Evolutionary conservation across 1,140 invertebrate genomes (phyloP), one percentile per base, ranked within the genome.

Genomic region (Cydia fagiglandana): DNA sequence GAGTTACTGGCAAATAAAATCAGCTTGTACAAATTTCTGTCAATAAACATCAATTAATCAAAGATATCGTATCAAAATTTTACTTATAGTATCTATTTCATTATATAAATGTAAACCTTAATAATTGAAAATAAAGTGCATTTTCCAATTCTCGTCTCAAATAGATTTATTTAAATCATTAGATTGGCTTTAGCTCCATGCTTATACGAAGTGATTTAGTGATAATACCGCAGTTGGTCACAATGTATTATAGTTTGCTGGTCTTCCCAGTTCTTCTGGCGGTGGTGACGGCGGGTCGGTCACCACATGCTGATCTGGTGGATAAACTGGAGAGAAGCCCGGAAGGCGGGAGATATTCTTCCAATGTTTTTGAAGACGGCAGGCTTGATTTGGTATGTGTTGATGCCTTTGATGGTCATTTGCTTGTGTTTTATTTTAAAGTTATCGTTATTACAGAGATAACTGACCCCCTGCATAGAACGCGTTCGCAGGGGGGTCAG

Each of bases 301-400:
- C 66, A 6, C 66, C 66, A 28, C 66, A 70, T 17, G 66, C 66
- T 17, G 66, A 70, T 12, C 10, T 70, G 34, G 66, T 70, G n/a
- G 66, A 70, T 9, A 34, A 70, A 38, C 34, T 70, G 1, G 30
- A 41, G 9, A 41, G 24, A 1, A 38, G 30, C 7, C 66, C 38
- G 9, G 34, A 70, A 17, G 66, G 66, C 6, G 30, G 15, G n/a
- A 38, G 66, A 38, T 70, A 38, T 41, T 70, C 66, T 4, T 38
- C 66, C 2, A 2, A 70, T 70, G 9, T 70, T 41, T 70, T 70
- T 45, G 66, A 70, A 70, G 66, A 70, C 15, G 66, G 20, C 34
- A 70, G 66, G 38, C 66, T 70, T 41, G 66, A 70, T 41, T 10
- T 70, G 34, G 66, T 70, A 70, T 10, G 66, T 70, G 13, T 68